Base-by-base conservation (phyloP, 1,140 invertebrate species). In the Lucilia cuprina region DNA sequence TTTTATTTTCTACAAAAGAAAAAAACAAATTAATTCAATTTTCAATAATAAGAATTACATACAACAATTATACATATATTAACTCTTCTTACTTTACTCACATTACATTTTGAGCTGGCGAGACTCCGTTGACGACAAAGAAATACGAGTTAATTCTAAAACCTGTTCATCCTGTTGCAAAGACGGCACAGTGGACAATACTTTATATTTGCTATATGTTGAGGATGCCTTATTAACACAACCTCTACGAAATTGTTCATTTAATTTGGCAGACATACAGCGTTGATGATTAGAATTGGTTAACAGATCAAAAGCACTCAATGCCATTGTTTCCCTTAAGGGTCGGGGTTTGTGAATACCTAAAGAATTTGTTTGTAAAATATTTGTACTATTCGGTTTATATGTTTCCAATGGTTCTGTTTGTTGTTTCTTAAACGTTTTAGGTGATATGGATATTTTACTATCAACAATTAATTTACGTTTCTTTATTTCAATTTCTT, bases 301-400 rank as follows among this genome's bases (percentile, higher is more conserved):
- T 3, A 90, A 49, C 74, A 87, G 55, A 75, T 90, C 89, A 25
- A 85, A 90, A 0, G 89, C 89, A 0, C 88, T 90, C 7, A 74
- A 82, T 10, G 77, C n/a, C 8, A 25, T 21, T 13, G 41, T 50
- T 25, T 50, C 21, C 77, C 10, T 5, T 14, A 49, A 1, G 1
- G 0, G 41, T 5, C n/a, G 19, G n/a, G 19, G 9, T 12, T 25
- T 70, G 10, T 49, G 77, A 21, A 25, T 47, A 77, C 5, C n/a
- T 21, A 77, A 77, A 7, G 30, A n/a, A 21, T 35, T 14, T 17
- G 30, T 2, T 5, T 35, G 82, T 13, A 13, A 70, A 10, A 21
- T n/a, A 49, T 83, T 83, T 17, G 70, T 7, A 30, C 25, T 30
- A 30, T 30, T 30, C 50, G n/a, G 34, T 14, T n/a, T 17, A 74